Base-by-base conservation (phyloP, 2,888 invertebrate genomes). In the Luperina nickerlii region DNA sequence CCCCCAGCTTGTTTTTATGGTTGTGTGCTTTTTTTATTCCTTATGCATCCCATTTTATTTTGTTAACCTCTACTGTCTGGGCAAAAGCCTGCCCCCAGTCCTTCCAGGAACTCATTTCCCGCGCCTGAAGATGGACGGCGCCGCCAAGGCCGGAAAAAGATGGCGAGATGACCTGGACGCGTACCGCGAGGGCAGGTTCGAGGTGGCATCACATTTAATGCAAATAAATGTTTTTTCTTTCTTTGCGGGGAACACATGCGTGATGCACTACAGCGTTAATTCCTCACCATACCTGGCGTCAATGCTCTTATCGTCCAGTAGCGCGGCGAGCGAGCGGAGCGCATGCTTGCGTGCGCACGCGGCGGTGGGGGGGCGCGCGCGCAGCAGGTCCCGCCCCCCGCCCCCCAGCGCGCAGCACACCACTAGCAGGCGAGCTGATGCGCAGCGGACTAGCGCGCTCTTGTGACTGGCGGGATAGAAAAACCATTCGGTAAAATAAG, bases 401-500 rank as follows among this genome's bases (percentile, higher is more conserved):
- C 98, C 98, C 82, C 97, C 97, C 89, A 97, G 96, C 79, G 98
- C 98, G 79, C 98, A 97, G 79, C 98, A 95, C 82, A 97, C 97
- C 70, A 97, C 97, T 83, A 98, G 92, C 85, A 98, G 96, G 27
- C 98, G 97, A 0, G 98, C 97, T 1, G 98, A 96, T 2, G 98
- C 97, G 83, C 97, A 97, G 6, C 98, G 97, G 9, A 98, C 98
- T 24, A 97, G 95, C 0, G 97, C 95, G 92, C 98, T 98, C 90
- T 98, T 98, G 94, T 98, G 98, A 0, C 96, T 96, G 78, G 0
- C 15, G 18, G 65, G 2, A 48, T 38, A 45, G 24, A 18, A 62
- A n/a, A 57, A 60, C 15, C 11, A 18, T 3, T 57, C 18, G 8
- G 13, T 24, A 11, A 8, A 51, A 11, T 24, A 24, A 18, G 0